Evolutionary conservation across 1,140 invertebrate species (phyloP).

Genomic region (Danaus plexippus): DNA sequence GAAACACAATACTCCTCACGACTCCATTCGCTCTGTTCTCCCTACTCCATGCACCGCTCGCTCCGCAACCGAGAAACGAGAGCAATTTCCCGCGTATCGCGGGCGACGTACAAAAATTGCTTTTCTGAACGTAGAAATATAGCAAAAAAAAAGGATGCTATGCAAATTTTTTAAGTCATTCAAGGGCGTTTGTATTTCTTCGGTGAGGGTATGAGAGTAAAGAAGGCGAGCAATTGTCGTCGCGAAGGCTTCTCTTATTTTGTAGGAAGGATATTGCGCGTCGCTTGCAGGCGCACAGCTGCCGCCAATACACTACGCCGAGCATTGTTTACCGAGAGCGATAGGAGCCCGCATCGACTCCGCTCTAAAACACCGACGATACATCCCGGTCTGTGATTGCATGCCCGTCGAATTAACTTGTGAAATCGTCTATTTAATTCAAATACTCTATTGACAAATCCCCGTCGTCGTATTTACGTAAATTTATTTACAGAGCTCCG

Average conservation of each 20-base stretch:
- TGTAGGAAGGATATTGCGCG: slow-evolving; percentile 67
- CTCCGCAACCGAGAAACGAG: slow-evolving; percentile 26
- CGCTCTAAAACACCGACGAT: slow-evolving; percentile 31
- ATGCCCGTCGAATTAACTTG: slow-evolving; percentile 28
- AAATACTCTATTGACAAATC: slow-evolving; percentile 23
- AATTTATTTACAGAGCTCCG: slow-evolving; percentile 23
- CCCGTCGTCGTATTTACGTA: slow-evolving; percentile 23
- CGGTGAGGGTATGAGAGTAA: slow-evolving; percentile 61
- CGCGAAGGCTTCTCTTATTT: slow-evolving; percentile 63
- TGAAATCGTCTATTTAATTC: slow-evolving; percentile 30
- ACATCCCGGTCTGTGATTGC: slow-evolving; percentile 29
- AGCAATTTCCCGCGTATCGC: slow-evolving; percentile 68
- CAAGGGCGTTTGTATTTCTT: slow-evolving; percentile 67
- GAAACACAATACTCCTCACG: slow-evolving; percentile 46
- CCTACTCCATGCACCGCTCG: slow-evolving; percentile 29
- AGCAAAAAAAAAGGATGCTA: slow-evolving; percentile 56
- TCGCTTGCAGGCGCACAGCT: slow-evolving; percentile 58
- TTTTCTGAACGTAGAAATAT: slow-evolving; percentile 68
- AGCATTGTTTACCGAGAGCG: slow-evolving; percentile 50
- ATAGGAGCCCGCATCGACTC: slow-evolving; percentile 42
- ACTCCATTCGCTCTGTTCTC: slow-evolving; percentile 53
- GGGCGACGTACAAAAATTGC: slow-evolving; percentile 69
- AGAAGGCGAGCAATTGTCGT: slow-evolving; percentile 65
- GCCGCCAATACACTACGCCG: slow-evolving; percentile 24
- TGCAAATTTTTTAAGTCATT: slow-evolving; percentile 71